Evolutionary conservation across 2,113 vertebrate genomes (phyloP), one percentile per base, ranked within the genome.

Genomic region (Turdus rufiventris): DNA sequence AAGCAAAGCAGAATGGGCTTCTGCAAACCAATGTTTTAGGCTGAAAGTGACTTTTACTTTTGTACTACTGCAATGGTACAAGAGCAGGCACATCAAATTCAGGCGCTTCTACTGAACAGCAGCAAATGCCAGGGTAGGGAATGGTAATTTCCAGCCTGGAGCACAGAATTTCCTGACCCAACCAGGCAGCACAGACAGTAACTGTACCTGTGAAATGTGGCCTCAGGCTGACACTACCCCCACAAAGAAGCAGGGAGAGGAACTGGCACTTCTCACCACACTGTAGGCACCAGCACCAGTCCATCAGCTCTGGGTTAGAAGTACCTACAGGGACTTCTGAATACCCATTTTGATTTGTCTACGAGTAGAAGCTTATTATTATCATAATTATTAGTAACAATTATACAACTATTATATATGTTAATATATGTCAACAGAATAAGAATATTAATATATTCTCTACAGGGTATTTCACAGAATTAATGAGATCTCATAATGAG

Each of bases 371-470:
- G 83, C 94, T 88, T 95, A 71, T 90, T 80, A 94, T 81, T 66
- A 88, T 60, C 66, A 50, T 58, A 80, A 93, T 94, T 94, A 95
- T 73, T 84, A 92, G 88, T 71, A 94, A 96, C 91, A 94, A 95
- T 96, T 96, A 96, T 56, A 95, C 88, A 94, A 95, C 92, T 92
- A 95, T 95, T 95, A 95, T 92, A 51, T 95, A 96, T 93, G 92
- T 91, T 96, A 96, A 96, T 96, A 89, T 85, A 94, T 92, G 88
- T 93, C 91, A 96, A 95, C 92, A 96, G 83, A 96, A 45, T 57
- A 94, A 82, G 93, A 94, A 95, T 83, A 91, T 76, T 92, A 94
- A 94, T 85, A 85, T 76, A 80, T 70, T 96, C 88, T 91, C 91
- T 88, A 93, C 92, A 93, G 90, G 56, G 73, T 85, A 96, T 77